Evolutionary conservation across 1,140 invertebrate genomes (phyloP).

Genomic region (Ceratosolen fusciceps): DNA sequence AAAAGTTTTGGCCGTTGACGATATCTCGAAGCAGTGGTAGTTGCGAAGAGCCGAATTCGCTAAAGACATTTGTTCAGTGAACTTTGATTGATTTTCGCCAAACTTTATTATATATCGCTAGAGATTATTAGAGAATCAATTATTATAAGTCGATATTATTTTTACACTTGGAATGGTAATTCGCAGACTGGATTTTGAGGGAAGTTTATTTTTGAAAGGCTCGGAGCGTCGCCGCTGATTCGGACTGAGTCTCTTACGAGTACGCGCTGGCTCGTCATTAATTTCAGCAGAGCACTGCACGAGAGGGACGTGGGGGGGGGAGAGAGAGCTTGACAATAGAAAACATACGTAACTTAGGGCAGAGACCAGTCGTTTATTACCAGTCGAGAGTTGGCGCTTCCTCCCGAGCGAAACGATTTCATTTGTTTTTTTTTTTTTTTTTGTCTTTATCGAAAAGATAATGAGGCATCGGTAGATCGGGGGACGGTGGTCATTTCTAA

Average conservation of each 20-base stretch:
- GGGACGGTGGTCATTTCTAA: background rate
- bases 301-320: no score
- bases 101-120: background rate
- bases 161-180: background rate
- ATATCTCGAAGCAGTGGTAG: background rate
- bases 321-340: no score
- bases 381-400: background rate
- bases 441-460: no score
- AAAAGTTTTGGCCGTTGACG: background rate
- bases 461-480: background rate
- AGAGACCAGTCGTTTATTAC: no score
- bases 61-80: background rate
- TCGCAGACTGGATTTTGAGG: no score
- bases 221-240: no score
- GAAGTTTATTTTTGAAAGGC: no score
- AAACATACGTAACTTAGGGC: no score
- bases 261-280: no score
- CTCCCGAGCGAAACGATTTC: background rate
- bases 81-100: background rate
- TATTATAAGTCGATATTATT: background rate
- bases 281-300: no score
- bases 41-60: background rate
- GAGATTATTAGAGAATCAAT: no score
- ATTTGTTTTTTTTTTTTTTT: background rate
- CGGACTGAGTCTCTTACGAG: no score